A percentile compares a stretch with the other conserved stretches of the same genome.
Conservation (phyloP, 2,888 invertebrate species). For the Copidosoma aretas region DNA sequence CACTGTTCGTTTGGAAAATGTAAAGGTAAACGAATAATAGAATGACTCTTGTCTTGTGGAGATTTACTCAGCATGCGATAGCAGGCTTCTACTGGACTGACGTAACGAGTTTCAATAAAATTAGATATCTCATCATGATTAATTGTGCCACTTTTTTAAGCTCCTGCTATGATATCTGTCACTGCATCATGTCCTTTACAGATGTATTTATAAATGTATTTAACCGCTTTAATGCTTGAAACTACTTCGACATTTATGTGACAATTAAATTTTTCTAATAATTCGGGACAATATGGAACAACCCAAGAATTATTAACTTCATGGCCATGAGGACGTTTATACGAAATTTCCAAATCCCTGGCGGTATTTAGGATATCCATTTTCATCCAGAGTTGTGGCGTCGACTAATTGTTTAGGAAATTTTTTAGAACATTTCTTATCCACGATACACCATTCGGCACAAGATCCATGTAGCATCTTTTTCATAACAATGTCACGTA, state of each 20-base stretch:
- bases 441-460: no score
- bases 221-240: constrained; percentile 46
- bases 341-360: constrained; percentile 30
- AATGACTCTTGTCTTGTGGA: constrained; percentile 10
- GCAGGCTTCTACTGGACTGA: constrained; percentile 43
- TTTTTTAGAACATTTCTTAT: no score
- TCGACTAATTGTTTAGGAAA: no score
- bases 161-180: constrained; percentile 30
- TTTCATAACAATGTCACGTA: no score
- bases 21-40: constrained; percentile 37
- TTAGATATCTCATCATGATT: constrained; percentile 42
- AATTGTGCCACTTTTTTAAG: constrained; percentile 16
- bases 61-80: constrained; percentile 40
- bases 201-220: constrained; percentile 50
- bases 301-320: constrained; percentile 52
- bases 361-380: no score
- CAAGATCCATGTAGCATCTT: no score
- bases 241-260: constrained; percentile 52
- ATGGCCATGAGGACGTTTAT: constrained; percentile 37
- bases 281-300: constrained; percentile 48
- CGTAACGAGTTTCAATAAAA: constrained; percentile 42
- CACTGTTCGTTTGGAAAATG: constrained; percentile 40
- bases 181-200: constrained; percentile 47
- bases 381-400: no score
- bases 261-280: constrained; percentile 44